Base-by-base conservation (phyloP, 2,888 invertebrate species). In the Drosophila emarginata region DNA sequence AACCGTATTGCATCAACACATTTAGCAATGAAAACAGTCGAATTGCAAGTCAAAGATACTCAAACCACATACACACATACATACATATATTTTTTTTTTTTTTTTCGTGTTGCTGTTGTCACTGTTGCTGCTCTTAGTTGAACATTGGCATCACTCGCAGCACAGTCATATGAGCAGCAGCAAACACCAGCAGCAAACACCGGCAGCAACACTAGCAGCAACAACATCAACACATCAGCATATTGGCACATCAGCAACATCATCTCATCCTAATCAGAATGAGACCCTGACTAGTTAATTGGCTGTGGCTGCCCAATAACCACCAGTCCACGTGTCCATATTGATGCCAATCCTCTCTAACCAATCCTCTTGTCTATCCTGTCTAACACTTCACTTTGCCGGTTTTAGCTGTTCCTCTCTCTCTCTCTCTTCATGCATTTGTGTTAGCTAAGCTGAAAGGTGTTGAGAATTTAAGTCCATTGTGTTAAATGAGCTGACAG, bases 271-370 rank as follows among this genome's bases (percentile, higher is more conserved):
- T 54, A 54, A 54, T 32, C 32, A 54, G 18, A 21, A 39, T 39
- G 57, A 39, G 11, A 39, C 23, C 57, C 67, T 60, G 56, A 62
- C 62, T 73, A 52, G 73, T 77, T 76, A 79, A 79, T 79, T 77
- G 77, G 79, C 77, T 69, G 77, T 70, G 79, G 61, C 67, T 69
- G 79, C 64, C 79, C 79, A 77, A 76, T 77, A 77, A 76, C 65
- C 76, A 75, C 64, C 72, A n/a, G 37, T 15, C 36, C 21, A 52
- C 23, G 51, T n/a, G 14, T 28, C 52, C 52, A 23, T 52, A 26
- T 26, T 26, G 52, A 12, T 26, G 12, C 12, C 14, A 6, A 14
- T 52, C 9, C 11, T 32, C 28, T 28, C 32, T 32, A 9, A 26
- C 5, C 26, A 5, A 1, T 32, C 32, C 9, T 1, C 9, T 1